Conservation (phyloP, 2,113 vertebrate species). For the Osmerus mordax region DNA sequence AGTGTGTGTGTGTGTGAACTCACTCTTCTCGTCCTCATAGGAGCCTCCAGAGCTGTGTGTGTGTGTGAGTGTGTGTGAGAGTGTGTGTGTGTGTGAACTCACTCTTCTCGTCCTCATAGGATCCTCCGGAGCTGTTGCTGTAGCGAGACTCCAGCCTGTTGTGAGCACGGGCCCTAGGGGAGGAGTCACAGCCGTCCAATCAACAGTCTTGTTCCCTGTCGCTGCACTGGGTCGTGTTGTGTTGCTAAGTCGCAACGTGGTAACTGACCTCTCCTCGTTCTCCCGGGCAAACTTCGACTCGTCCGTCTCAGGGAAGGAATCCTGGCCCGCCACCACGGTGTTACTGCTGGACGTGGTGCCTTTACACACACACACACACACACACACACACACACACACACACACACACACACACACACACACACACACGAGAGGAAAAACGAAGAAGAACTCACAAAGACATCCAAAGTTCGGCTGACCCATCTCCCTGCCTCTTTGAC, state of each 20-base stretch:
- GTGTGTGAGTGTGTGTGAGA: neutral
- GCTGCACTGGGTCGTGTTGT: neutral
- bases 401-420: neutral
- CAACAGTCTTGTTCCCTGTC: slow-evolving; percentile 24
- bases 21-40: slow-evolving; percentile 97
- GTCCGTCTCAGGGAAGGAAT: slow-evolving; percentile 84
- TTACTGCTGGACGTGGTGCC: slow-evolving; percentile 97
- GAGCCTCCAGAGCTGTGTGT: slow-evolving; percentile 91
- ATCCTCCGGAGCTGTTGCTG: slow-evolving; percentile 97
- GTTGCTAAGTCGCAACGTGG: neutral
- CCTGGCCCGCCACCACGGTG: slow-evolving; percentile 91
- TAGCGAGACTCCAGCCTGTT: slow-evolving; percentile 96
- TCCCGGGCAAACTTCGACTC: slow-evolving; percentile 86
- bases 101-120: slow-evolving; percentile 98
- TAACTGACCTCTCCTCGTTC: slow-evolving; percentile 85
- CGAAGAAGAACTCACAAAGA: neutral
- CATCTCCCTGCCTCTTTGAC: neutral
- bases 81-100: slow-evolving; percentile 55
- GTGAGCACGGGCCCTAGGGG: slow-evolving; percentile 81
- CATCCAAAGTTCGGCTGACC: neutral
- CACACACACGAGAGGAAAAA: neutral
- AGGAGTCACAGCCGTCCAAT: neutral
- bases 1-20: slow-evolving; percentile 50
- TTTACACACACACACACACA: slow-evolving; percentile 46
- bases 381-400: neutral